Conservation (phyloP, 2,113 vertebrate genomes). For the Lophius piscatorius region DNA sequence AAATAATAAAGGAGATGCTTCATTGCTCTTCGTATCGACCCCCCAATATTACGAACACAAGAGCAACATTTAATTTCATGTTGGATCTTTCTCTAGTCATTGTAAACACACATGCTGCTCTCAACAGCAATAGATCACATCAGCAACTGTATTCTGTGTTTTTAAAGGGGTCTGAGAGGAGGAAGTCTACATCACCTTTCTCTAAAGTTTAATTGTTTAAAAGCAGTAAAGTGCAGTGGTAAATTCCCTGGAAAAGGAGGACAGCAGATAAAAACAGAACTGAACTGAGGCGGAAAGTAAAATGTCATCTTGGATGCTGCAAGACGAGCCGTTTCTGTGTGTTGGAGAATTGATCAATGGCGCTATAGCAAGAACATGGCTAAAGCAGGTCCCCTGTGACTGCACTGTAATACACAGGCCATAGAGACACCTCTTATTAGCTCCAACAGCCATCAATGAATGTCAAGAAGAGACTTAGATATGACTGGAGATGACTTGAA, state of each 20-base stretch:
- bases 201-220: slow-evolving; percentile 11
- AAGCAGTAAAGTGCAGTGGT: background rate
- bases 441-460: slow-evolving; percentile 19
- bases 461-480: slow-evolving; percentile 31
- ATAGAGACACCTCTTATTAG: slow-evolving; percentile 23
- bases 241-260: background rate
- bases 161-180: no score
- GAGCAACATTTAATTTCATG: background rate
- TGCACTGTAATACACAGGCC: background rate
- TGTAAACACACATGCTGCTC: no score
- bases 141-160: no score
- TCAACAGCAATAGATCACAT: no score
- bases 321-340: slow-evolving; percentile 6
- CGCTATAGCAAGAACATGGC: slow-evolving; percentile 16
- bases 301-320: background rate
- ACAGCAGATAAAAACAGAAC: background rate
- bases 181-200: background rate
- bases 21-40: slow-evolving; percentile 7
- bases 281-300: background rate
- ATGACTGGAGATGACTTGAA: slow-evolving; percentile 11
- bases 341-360: slow-evolving; percentile 61
- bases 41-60: background rate
- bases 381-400: slow-evolving; percentile 37
- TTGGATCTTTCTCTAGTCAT: slow-evolving; percentile 9
- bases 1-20: no score